Evolutionary conservation across 92 coral and sea anemone genomes (phyloP).

Genomic region (Bergia sp.): DNA sequence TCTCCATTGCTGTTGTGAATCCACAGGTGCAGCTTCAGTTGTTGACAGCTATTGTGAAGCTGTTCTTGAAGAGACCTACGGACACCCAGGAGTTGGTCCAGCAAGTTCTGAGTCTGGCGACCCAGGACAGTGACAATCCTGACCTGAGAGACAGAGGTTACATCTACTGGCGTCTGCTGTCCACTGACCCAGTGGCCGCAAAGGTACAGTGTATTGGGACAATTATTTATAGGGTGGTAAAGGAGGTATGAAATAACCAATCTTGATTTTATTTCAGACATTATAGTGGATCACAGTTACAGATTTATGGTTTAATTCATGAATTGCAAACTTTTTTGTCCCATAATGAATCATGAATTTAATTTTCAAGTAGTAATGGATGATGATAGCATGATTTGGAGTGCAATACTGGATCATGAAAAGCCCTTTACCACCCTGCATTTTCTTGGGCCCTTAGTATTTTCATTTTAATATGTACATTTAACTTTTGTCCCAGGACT

Average conservation of each 20-base stretch:
- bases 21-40: constrained; percentile 93
- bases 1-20: background rate
- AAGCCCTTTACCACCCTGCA: no score
- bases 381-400: no score
- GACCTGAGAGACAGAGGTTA: constrained; percentile 97
- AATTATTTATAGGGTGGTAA: no score
- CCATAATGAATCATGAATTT: no score
- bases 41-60: constrained; percentile 93
- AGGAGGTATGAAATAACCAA: no score
- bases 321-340: no score
- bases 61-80: constrained; percentile 96
- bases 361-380: no score
- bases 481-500: no score
- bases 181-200: constrained; percentile 99
- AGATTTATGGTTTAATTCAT: no score
- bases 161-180: constrained; percentile 97
- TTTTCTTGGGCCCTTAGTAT: background rate
- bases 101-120: constrained; percentile 97
- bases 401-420: no score
- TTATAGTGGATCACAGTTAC: no score
- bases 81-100: constrained; percentile 99
- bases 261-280: no score
- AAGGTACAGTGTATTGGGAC: constrained; percentile 62
- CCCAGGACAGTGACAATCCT: constrained; percentile 99
- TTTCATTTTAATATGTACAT: background rate